Evolutionary conservation across 1,140 invertebrate genomes (phyloP).

Genomic region (Anoplophora glabripennis): DNA sequence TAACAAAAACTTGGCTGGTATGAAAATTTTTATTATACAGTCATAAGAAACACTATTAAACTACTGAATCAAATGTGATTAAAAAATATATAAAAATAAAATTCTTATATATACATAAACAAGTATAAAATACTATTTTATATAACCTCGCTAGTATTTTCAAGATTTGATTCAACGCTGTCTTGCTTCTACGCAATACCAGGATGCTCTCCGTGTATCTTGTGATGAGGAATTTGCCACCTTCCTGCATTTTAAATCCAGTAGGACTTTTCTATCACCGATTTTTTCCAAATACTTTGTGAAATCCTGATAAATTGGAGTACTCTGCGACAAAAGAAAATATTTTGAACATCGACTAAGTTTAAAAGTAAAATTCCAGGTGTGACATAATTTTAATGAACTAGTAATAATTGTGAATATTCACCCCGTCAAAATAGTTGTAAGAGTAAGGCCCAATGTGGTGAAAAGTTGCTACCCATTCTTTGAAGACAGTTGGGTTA

Average conservation of each 20-base stretch:
- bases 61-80: too few species aligned
- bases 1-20: too few species aligned
- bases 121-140: too few species aligned
- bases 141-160: too few species aligned
- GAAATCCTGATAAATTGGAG: neutral
- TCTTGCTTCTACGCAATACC: neutral
- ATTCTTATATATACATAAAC: too few species aligned
- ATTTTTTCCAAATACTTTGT: neutral
- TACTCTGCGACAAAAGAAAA: neutral
- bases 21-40: too few species aligned
- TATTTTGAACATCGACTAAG: neutral
- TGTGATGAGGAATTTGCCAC: neutral
- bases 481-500: neutral
- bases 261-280: neutral
- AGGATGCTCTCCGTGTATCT: neutral
- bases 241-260: conserved; percentile 4
- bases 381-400: too few species aligned
- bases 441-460: conserved; percentile 1
- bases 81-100: too few species aligned
- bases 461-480: conserved; percentile 1
- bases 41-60: too few species aligned
- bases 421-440: neutral
- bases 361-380: neutral
- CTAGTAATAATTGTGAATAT: neutral
- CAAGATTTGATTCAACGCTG: neutral